Percentiles rank a stretch among this genome's conserved stretches.
These are phyloP conservation scores for Prolemur simus DNA, from an alignment of 2,113 vertebrate species.

Conservation along the genomic window DNA sequence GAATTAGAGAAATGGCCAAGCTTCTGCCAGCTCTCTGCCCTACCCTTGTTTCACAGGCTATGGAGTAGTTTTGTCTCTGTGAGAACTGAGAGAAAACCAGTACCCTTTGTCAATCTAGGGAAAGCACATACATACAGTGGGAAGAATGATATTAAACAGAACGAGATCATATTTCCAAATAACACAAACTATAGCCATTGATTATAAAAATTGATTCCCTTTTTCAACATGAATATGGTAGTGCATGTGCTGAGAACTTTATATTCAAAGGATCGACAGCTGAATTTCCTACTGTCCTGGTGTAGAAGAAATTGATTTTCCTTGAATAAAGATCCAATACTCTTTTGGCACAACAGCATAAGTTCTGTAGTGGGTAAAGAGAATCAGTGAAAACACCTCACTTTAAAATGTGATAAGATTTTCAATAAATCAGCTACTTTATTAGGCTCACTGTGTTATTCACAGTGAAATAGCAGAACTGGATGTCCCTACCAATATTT, in stretches of 20 bases:
- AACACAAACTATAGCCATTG: neutral
- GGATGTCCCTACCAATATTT: constrained; percentile 58
- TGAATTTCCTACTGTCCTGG: neutral
- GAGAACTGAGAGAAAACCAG: neutral
- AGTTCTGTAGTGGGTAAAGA: neutral
- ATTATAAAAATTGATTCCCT: neutral
- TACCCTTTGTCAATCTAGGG: neutral
- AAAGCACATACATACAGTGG: neutral
- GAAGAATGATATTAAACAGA: neutral
- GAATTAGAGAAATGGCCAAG: neutral
- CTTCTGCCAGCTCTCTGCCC: neutral
- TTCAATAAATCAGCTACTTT: constrained; percentile 61
- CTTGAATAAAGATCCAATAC: constrained; percentile 40
- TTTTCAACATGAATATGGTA: neutral
- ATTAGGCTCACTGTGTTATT: constrained; percentile 39
- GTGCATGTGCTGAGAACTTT: neutral
- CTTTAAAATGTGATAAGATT: constrained; percentile 52
- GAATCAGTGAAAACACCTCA: constrained; percentile 43
- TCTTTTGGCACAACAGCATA: neutral
- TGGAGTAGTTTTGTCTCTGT: neutral
- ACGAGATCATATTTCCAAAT: neutral
- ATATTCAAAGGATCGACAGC: neutral
- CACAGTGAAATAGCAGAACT: constrained; percentile 12
- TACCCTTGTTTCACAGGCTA: fast-evolving
- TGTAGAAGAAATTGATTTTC: constrained; percentile 47